Conservation (phyloP, 2,113 vertebrate species). For the Phoenicopterus ruber region DNA sequence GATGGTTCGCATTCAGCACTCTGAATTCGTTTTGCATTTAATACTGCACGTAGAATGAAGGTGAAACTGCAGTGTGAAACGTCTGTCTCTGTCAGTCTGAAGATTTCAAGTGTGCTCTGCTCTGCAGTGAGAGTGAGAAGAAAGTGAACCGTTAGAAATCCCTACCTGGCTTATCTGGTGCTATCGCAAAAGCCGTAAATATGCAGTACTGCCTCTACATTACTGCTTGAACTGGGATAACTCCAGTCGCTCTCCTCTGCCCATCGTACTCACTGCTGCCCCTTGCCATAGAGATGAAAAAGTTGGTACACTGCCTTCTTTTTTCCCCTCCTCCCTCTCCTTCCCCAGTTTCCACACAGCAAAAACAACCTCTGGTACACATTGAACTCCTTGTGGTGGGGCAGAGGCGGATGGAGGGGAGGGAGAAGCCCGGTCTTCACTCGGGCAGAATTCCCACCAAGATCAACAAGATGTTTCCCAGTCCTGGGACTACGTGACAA, state of each 20-base stretch:
- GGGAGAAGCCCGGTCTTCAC: not conserved
- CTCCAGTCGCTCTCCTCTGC: not conserved
- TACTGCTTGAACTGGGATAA: not conserved
- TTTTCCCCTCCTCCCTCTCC: not conserved
- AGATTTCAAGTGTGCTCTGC: not conserved
- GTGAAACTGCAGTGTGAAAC: not conserved
- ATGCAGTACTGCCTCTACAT: not conserved
- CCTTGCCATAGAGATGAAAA: not conserved
- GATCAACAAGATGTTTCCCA: not conserved
- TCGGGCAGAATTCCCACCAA: not conserved
- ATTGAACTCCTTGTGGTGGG: not conserved
- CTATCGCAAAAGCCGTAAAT: not conserved
- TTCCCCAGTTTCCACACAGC: not conserved
- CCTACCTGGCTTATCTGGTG: not conserved
- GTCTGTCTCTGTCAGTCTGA: not conserved
- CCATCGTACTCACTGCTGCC: slow-evolving; percentile 27
- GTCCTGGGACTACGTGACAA: not conserved
- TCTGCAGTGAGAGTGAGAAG: not conserved
- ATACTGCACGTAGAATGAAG: not conserved
- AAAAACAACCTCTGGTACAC: not conserved
- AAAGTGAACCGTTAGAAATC: not conserved
- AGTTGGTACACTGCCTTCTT: not conserved
- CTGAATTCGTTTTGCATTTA: not conserved
- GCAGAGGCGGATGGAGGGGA: not conserved
- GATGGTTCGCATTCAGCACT: not conserved